These are phyloP conservation scores for Gallinago nigripennis DNA, from an alignment of 2,797 vertebrate genomes.

Conservation along the genomic window DNA sequence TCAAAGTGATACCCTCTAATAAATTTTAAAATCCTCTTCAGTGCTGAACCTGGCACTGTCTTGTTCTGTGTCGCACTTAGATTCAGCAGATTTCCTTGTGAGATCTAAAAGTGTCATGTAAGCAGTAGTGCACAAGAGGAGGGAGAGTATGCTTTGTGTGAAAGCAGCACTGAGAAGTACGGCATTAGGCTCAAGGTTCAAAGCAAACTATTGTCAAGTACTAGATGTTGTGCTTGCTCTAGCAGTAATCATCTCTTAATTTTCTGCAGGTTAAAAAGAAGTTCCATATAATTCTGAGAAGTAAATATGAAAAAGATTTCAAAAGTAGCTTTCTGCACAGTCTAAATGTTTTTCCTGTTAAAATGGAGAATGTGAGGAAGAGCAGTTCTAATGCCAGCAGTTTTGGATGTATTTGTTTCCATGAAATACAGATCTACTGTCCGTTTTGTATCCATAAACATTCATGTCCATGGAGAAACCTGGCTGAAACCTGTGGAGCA, in stretches of 20 bases:
- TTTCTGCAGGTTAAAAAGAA: not conserved
- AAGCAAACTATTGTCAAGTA: not conserved
- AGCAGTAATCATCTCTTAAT: not conserved
- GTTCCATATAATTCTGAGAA: not conserved
- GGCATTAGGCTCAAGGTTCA: not conserved
- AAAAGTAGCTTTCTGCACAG: not conserved
- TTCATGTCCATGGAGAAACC: not conserved
- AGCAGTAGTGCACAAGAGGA: not conserved
- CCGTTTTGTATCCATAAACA: accelerated
- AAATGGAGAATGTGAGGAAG: not conserved
- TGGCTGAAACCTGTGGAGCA: not conserved
- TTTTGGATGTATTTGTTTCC: not conserved
- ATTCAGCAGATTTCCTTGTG: slow-evolving; percentile 3
- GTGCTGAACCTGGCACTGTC: not conserved
- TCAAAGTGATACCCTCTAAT: not conserved
- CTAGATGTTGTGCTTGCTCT: not conserved
- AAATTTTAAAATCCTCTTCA: slow-evolving; percentile 32
- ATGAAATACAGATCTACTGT: not conserved
- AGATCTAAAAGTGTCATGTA: not conserved
- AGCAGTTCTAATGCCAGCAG: not conserved
- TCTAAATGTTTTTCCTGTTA: not conserved
- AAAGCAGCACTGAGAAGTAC: not conserved
- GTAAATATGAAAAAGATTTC: not conserved
- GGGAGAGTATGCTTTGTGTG: not conserved
- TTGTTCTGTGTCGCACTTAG: not conserved